These are phyloP conservation scores for Campoplex nolae DNA, from an alignment of 2,888 invertebrate species.

Conservation along the genomic window DNA sequence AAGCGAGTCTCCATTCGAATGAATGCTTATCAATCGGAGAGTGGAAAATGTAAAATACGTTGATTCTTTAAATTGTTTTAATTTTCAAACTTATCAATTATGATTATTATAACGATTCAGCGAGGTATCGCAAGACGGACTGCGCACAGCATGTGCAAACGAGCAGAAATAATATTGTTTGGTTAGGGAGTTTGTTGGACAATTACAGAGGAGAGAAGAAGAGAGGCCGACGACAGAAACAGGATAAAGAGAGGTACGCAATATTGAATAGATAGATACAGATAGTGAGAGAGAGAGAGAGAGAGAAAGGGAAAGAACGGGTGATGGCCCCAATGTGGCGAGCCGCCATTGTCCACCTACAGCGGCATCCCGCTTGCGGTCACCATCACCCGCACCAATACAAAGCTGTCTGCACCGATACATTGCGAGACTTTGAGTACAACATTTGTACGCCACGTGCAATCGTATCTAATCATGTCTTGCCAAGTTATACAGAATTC, in stretches of 20 bases:
- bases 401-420: conserved; percentile 43
- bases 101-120: not conserved
- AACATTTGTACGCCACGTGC: conserved; percentile 32
- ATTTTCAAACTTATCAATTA: not conserved
- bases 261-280: not conserved
- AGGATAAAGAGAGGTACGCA: conserved; percentile 9
- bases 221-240: not conserved
- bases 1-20: too few species aligned
- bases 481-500: conserved; percentile 14
- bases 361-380: conserved; percentile 52
- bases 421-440: conserved; percentile 20
- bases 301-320: conserved; percentile 22
- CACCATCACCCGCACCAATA: conserved; percentile 44
- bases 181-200: conserved; percentile 70
- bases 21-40: not conserved
- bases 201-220: conserved; percentile 68
- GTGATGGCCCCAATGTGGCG: conserved; percentile 56
- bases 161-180: conserved; percentile 59
- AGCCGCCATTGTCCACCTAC: conserved; percentile 63
- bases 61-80: not conserved
- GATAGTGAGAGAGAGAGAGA: not conserved
- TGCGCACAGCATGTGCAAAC: conserved; percentile 32
- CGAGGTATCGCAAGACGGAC: conserved; percentile 17
- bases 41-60: not conserved
- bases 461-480: conserved; percentile 5